Percentiles rank a stretch among this genome's conserved stretches.
phyloP scores from a whole-genome alignment of 2,797 vertebrate species.

The Cyclopterus lumpus region DNA sequence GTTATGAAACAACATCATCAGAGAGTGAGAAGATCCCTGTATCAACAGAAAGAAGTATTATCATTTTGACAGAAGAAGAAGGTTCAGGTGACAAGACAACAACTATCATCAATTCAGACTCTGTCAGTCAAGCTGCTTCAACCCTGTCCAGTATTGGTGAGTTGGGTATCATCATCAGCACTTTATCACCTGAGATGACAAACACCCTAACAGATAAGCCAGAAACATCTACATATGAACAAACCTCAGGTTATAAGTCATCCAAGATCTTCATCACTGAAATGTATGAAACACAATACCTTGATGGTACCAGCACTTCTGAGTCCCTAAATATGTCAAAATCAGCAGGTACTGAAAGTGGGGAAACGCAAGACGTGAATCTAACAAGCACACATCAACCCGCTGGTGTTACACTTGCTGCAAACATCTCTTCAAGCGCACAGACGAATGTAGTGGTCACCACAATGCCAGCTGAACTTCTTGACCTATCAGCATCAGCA shows the following conservation, averaged over 20 bases:
- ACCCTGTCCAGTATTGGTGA: not conserved
- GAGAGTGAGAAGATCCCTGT: slow-evolving; percentile 12
- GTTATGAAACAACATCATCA: slow-evolving; percentile 14
- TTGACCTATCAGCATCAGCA: slow-evolving; percentile 26
- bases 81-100: slow-evolving; percentile 22
- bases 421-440: slow-evolving; percentile 19
- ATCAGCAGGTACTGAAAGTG: slow-evolving; percentile 12
- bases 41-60: slow-evolving; percentile 23
- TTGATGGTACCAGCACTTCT: slow-evolving; percentile 3
- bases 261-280: slow-evolving; percentile 19
- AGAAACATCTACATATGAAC: slow-evolving; percentile 12
- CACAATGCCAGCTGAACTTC: not conserved
- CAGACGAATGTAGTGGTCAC: slow-evolving; percentile 7
- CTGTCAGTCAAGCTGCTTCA: slow-evolving; percentile 14
- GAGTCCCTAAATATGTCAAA: slow-evolving; percentile 10
- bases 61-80: slow-evolving; percentile 20
- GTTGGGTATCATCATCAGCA: slow-evolving; percentile 21
- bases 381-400: slow-evolving; percentile 11
- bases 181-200: slow-evolving; percentile 13
- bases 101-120: not conserved
- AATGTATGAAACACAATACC: slow-evolving; percentile 12
- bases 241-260: slow-evolving; percentile 19
- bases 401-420: not conserved
- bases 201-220: slow-evolving; percentile 18
- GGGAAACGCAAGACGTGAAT: slow-evolving; percentile 7